A percentile compares a stretch with the other conserved stretches of the same genome.
Conservation (phyloP, 2,888 invertebrate genomes). For the Cryptops parisi region DNA sequence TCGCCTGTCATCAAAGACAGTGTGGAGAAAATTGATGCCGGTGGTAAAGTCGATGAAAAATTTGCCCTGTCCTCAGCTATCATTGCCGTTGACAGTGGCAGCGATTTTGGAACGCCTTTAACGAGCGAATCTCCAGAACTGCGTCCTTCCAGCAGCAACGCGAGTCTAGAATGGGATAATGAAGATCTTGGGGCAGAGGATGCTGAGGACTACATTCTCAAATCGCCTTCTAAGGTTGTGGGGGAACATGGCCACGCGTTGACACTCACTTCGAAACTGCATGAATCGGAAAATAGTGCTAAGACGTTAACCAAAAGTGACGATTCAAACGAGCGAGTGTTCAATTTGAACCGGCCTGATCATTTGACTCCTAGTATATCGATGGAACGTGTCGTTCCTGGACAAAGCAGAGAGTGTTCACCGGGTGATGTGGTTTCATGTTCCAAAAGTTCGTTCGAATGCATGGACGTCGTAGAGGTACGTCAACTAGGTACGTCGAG, state of each 20-base stretch:
- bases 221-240: neutral
- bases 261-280: neutral
- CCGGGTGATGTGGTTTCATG: neutral
- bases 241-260: too few relatives aligned
- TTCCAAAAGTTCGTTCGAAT: neutral
- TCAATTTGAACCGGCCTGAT: neutral
- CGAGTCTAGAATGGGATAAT: conserved; percentile 18
- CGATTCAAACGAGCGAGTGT: neutral
- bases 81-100: conserved; percentile 14
- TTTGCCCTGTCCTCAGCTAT: neutral
- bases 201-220: neutral
- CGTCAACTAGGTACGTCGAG: neutral
- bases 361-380: neutral
- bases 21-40: neutral
- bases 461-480: neutral
- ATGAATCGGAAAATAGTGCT: neutral
- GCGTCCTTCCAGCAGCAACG: neutral
- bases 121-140: conserved; percentile 16
- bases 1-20: conserved; percentile 18
- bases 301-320: neutral
- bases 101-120: conserved; percentile 16
- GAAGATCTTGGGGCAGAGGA: neutral
- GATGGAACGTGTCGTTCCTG: conserved; percentile 1
- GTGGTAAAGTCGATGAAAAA: neutral
- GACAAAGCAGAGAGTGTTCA: conserved; percentile 8